Base-by-base conservation (phyloP, 2,797 vertebrate species). In the Acrossocheilus wenchowensis region DNA sequence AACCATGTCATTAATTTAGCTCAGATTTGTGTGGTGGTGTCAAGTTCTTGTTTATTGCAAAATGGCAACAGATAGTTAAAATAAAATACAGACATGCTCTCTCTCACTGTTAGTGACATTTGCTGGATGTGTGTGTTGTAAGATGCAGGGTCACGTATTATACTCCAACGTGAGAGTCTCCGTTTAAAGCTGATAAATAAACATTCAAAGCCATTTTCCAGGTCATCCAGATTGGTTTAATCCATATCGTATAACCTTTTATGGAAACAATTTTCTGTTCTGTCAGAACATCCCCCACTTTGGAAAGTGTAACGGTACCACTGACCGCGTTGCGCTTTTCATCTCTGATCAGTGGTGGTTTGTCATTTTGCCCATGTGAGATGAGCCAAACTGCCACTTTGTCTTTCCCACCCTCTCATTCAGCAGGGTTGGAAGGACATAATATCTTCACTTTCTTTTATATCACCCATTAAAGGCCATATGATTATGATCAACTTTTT, bases 211-310 rank as follows among this genome's bases (percentile, higher is more conserved):
- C 77, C 30, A 19, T 60, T 78, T 84, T 88, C 26, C 34, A 64
- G 83, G 80, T 82, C 80, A 83, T 45, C 81, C 73, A 87, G 45
- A 60, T 54, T 84, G 81, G 81, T 86, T 78, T 84, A 84, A 86
- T 84, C 72, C 45, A 62, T 48, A 73, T 54, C 21, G 2, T 43
- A 34, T 36, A 77, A 54, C n/a, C n/a, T 77, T 89, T 86, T 83
- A 87, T 83, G 81, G 77, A 84, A 88, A 74, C 43, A 45, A 69
- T 86, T 80, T 83, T 83, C 54, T 79, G n/a, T 85, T 85, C n/a
- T 71, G 60, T 36, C 39, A 81, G 41, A 77, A 62, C 85, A 72
- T 78, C 21, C 52, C n/a, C 39, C 62, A 57, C 62, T 80, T 45
- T 81, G 62, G 72, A 75, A 77, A 85, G 50, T 62, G 30, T 80